Base-by-base conservation (phyloP, 2,888 invertebrate genomes). In the Monoplex corrugatus region DNA sequence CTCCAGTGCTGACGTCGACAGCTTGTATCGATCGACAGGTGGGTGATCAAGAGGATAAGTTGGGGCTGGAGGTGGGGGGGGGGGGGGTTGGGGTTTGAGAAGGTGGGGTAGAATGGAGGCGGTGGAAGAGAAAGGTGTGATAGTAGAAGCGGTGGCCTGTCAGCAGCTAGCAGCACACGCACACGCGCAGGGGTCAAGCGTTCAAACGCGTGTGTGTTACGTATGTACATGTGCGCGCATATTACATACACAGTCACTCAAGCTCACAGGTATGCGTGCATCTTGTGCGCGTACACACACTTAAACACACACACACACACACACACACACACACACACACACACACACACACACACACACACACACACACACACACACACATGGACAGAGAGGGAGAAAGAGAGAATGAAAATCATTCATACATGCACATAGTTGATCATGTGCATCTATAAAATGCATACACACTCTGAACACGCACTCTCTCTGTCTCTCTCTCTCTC, bases 351-450 rank as follows among this genome's bases (percentile, higher is more conserved):
- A 38, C 35, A 35, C 35, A 75, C 5, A n/a, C 75, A 35, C n/a
- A 75, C 75, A 38, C 75, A 75, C 75, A 75, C 75, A 38, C 75
- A 75, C 75, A 13, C 80, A 43, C 80, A 40, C 23, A 6, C 80
- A 43, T 23, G 28, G 8, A 43, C 43, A 43, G 40, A 43, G 19
- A 80, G 40, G 23, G 16, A 57, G 16, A 57, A 0, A 2, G n/a
- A n/a, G n/a, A n/a, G n/a, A n/a, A n/a, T n/a, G n/a, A n/a, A n/a
- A n/a, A n/a, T n/a, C n/a, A n/a, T n/a, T n/a, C n/a, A n/a, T n/a
- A n/a, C n/a, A n/a, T n/a, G n/a, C n/a, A n/a, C n/a, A n/a, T n/a
- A n/a, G n/a, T n/a, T n/a, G n/a, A n/a, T n/a, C n/a, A n/a, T n/a
- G n/a, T n/a, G n/a, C n/a, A n/a, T n/a, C n/a, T n/a, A n/a, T n/a